phyloP scores from a whole-genome alignment of 1,140 invertebrate genomes.

The Plectrocnemia conspersa region DNA sequence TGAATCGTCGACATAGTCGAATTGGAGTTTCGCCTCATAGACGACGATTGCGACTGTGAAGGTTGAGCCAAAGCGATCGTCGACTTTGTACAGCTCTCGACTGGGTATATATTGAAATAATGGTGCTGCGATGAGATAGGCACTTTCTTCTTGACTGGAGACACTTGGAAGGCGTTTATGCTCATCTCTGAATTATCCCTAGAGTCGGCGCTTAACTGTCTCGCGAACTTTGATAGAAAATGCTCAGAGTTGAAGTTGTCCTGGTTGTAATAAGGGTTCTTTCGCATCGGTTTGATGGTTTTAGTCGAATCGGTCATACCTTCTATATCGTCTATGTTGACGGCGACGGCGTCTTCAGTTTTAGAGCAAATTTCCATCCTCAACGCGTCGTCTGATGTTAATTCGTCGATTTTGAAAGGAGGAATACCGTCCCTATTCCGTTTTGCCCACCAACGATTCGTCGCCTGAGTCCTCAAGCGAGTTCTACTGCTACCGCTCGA shows the following conservation, averaged over 20 bases:
- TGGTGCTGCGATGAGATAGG: constrained; percentile 35
- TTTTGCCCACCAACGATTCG: constrained; percentile 26
- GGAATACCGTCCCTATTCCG: constrained; percentile 7
- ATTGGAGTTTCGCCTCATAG: constrained; percentile 55
- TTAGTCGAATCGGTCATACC: constrained; percentile 34
- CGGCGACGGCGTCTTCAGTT: constrained; percentile 41
- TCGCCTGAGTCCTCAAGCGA: constrained; percentile 3
- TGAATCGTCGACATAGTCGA: constrained; percentile 58
- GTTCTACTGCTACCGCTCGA: constrained; percentile 38
- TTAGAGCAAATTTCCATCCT: constrained; percentile 38
- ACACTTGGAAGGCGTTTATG: constrained; percentile 44
- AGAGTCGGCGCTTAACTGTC: constrained; percentile 49
- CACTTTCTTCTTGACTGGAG: constrained; percentile 44
- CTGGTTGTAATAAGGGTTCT: constrained; percentile 37
- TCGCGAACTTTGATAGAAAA: constrained; percentile 46
- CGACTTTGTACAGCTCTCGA: constrained; percentile 49
- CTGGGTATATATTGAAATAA: constrained; percentile 45
- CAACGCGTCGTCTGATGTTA: constrained; percentile 43
- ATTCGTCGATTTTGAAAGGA: constrained; percentile 41
- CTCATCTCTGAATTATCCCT: constrained; percentile 49
- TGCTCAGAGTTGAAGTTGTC: constrained; percentile 48
- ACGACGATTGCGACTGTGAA: constrained; percentile 38
- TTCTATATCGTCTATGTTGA: constrained; percentile 45
- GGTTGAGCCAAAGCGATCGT: constrained; percentile 43
- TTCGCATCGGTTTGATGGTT: not conserved